phyloP scores from a whole-genome alignment of 2,797 vertebrate genomes.

The Octomys mimax region DNA sequence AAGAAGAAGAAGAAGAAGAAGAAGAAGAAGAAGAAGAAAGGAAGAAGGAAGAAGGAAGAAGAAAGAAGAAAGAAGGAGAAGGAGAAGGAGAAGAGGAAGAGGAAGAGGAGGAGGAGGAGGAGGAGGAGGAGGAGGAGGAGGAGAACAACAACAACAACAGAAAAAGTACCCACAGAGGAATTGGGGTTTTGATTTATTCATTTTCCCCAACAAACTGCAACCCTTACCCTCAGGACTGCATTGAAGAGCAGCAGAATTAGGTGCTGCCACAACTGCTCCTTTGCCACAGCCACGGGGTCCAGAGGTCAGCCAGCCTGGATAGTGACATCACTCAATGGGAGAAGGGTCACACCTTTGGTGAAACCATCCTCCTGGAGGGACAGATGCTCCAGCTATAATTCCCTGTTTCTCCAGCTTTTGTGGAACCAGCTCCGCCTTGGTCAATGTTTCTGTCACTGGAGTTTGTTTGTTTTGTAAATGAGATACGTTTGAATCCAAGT shows the following conservation, averaged over 20 bases:
- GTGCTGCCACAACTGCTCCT: background rate
- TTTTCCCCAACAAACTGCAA: slow-evolving; percentile 49
- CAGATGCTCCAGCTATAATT: background rate
- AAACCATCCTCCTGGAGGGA: background rate
- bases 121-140: no score
- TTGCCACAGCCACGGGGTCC: background rate
- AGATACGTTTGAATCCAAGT: background rate
- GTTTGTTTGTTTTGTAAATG: background rate
- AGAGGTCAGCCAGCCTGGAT: background rate
- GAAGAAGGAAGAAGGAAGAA: no score
- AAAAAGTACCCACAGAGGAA: slow-evolving; percentile 66
- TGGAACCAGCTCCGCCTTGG: background rate
- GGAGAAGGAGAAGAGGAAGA: background rate
- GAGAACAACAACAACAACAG: slow-evolving; percentile 3
- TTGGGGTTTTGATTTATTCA: slow-evolving; percentile 3
- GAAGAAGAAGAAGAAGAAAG: no score
- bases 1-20: no score
- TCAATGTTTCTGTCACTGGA: slow-evolving; percentile 14
- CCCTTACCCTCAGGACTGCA: background rate
- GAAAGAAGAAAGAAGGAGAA: no score
- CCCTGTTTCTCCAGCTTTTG: background rate
- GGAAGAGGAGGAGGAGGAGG: background rate
- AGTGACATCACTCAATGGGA: background rate
- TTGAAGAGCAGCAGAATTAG: background rate
- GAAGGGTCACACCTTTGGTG: background rate